Percentiles rank a stretch among this genome's conserved stretches.
Conservation (phyloP, 2,888 invertebrate species). For the Noctua janthe region DNA sequence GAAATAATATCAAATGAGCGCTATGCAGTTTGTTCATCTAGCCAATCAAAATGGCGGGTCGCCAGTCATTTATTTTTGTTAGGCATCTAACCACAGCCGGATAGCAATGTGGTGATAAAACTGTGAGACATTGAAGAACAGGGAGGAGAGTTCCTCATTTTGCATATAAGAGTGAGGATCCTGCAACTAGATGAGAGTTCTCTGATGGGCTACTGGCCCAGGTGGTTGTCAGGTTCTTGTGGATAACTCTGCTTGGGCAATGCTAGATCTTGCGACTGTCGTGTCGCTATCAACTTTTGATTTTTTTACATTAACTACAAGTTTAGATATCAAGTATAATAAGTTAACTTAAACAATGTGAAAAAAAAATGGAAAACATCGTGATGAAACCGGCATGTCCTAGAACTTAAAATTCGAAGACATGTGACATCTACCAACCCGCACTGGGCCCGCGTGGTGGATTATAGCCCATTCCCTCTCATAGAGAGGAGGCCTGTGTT, state of each 20-base stretch:
- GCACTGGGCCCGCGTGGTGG: no score
- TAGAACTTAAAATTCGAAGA: no score
- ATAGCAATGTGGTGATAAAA: not conserved
- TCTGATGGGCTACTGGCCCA: not conserved
- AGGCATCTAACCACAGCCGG: not conserved
- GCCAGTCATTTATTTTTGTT: constrained; percentile 15
- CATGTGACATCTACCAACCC: no score
- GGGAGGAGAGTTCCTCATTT: not conserved
- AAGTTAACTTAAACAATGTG: no score
- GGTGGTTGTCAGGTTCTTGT: not conserved
- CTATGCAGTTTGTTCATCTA: constrained; percentile 34
- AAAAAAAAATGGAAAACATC: no score
- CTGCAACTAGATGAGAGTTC: not conserved
- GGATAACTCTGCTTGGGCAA: not conserved
- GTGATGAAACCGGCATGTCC: no score
- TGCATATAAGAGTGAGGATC: not conserved
- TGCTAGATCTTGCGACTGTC: not conserved
- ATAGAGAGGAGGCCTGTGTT: no score
- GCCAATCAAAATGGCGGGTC: constrained; percentile 32
- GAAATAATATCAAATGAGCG: constrained; percentile 57
- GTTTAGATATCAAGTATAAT: not conserved
- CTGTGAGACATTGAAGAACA: not conserved
- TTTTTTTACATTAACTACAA: not conserved
- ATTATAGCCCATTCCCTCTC: no score
- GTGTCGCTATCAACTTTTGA: not conserved